Evolutionary conservation across 2,113 vertebrate genomes (phyloP), one percentile per base, ranked within the genome.

Genomic region (Saccopteryx bilineata): DNA sequence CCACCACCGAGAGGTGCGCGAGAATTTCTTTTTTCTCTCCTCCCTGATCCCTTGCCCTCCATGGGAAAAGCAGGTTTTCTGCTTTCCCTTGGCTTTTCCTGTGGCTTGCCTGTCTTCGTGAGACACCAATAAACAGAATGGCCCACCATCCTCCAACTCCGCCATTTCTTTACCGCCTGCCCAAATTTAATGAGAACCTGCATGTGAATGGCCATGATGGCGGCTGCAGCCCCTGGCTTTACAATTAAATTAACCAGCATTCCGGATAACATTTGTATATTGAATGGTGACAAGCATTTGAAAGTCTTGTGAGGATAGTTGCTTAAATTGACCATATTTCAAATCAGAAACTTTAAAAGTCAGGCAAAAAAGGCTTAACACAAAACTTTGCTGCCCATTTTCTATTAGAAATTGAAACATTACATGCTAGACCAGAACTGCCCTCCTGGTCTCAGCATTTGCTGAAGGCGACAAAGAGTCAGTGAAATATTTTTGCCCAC

Each of bases 281-380:
- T 90, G 69, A 82, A 90, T 83, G 14, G 84, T 61, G 66, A 46
- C n/a, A 89, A 82, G 31, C 66, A 56, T 60, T 61, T 90, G 68
- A 33, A 92, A 87, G 58, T 82, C 68, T 66, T 69, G 9, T 56
- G 31, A 46, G 56, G 13, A n/a, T 8, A 82, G 61, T 83, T 89
- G 69, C 48, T 74, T 83, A 80, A 82, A 87, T 79, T 39, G 50
- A 89, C 56, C 94, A 24, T 76, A 61, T 92, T 94, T 90, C 78
- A 78, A 85, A 71, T 39, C 54, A 66, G n/a, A 93, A 92, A 50
- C 56, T 82, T 61, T 58, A 84, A 72, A 92, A 75, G 15, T 66
- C n/a, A 52, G 58, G 26, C 74, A 48, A 60, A 89, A 74, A 69
- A 83, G 26, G n/a, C 46, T 88, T 93, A 76, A 85, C 33, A 33